Evolutionary conservation across 1,140 invertebrate genomes (phyloP).

Genomic region (Megathymus violae): DNA sequence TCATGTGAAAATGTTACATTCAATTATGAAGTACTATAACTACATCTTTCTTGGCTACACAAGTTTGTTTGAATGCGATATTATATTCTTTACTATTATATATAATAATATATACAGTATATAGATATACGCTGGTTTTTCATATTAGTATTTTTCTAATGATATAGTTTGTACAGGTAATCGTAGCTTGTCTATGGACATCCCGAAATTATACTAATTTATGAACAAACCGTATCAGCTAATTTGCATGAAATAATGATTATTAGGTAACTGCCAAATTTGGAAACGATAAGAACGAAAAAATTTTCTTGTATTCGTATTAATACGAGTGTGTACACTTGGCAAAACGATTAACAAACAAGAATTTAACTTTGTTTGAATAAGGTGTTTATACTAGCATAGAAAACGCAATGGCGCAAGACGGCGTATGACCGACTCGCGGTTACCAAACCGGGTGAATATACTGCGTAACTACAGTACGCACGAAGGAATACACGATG

Average conservation of each 20-base stretch:
- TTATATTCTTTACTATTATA: too few relatives aligned
- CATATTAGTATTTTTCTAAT: too few relatives aligned
- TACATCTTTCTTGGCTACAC: too few relatives aligned
- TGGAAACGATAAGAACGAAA: not conserved
- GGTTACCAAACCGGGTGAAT: constrained; percentile 35
- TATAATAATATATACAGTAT: too few relatives aligned
- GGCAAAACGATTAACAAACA: constrained; percentile 31
- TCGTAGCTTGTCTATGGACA: too few relatives aligned
- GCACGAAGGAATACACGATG: constrained; percentile 6
- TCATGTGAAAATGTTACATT: too few relatives aligned
- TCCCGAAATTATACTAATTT: not conserved
- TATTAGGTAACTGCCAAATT: not conserved
- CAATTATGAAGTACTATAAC: too few relatives aligned
- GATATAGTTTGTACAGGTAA: too few relatives aligned
- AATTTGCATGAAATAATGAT: constrained; percentile 1
- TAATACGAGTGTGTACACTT: not conserved
- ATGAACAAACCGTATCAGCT: not conserved
- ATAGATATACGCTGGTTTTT: too few relatives aligned
- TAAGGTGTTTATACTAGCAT: constrained; percentile 20
- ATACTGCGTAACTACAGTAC: constrained; percentile 36
- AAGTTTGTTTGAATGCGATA: too few relatives aligned
- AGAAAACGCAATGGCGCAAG: constrained; percentile 41
- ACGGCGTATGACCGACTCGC: constrained; percentile 39
- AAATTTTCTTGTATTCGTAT: too few relatives aligned
- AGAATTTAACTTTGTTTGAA: constrained; percentile 9